phyloP scores from a whole-genome alignment of 2,113 vertebrate genomes.

The human region DNA sequence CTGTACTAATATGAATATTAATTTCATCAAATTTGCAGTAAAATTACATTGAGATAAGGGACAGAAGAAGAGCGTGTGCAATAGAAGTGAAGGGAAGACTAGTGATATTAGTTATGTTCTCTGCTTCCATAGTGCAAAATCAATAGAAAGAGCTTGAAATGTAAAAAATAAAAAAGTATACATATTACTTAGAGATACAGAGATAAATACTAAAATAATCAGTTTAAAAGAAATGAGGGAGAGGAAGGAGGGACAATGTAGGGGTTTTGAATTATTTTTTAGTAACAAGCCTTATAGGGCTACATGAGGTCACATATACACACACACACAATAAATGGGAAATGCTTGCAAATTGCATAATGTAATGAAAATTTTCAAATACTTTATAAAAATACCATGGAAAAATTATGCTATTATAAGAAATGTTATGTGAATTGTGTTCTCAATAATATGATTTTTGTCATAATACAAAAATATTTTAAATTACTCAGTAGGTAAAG shows the following conservation, averaged over 20 bases:
- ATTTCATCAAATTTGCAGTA: neutral
- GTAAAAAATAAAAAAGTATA: neutral
- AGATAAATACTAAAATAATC: neutral
- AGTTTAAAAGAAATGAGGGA: neutral
- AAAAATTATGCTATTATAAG: neutral
- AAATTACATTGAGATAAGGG: accelerated
- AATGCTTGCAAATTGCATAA: neutral
- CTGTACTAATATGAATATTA: neutral
- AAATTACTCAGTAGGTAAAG: neutral
- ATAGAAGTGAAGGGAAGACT: neutral
- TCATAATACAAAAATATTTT: neutral
- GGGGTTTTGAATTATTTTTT: neutral
- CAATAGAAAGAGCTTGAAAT: neutral
- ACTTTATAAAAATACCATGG: neutral
- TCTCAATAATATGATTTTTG: neutral
- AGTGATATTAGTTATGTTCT: neutral
- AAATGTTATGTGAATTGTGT: neutral
- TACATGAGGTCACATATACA: neutral
- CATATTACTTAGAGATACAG: neutral
- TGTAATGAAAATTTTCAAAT: neutral
- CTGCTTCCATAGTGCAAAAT: neutral
- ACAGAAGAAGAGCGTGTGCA: too few relatives aligned
- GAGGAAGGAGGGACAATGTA: neutral
- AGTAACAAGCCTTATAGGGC: neutral
- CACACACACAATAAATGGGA: neutral